These are phyloP conservation scores for Trichomalopsis sarcophagae DNA, from an alignment of 1,140 invertebrate species.

Conservation along the genomic window DNA sequence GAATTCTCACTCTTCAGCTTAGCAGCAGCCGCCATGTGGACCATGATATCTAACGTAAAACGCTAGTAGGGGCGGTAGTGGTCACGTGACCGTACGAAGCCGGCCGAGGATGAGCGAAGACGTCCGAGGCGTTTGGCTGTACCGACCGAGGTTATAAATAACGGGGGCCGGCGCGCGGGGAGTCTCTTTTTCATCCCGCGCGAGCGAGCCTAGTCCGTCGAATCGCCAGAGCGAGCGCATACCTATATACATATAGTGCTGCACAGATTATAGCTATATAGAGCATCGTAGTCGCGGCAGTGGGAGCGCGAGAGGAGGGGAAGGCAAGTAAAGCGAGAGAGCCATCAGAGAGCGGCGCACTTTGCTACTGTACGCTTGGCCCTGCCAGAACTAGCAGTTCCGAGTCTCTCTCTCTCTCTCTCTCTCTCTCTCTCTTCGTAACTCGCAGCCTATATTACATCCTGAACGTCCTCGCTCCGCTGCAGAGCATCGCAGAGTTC, in stretches of 20 bases:
- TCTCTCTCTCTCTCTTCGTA: too few species aligned
- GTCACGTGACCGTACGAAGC: constrained; percentile 55
- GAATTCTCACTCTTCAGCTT: background rate
- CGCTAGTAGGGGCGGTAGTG: constrained; percentile 11
- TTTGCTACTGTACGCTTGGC: constrained; percentile 55
- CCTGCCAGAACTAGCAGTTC: background rate
- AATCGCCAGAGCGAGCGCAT: constrained; percentile 56
- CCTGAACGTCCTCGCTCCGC: background rate
- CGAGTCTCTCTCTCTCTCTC: too few species aligned
- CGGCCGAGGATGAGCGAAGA: constrained; percentile 38
- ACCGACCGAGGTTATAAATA: constrained; percentile 69
- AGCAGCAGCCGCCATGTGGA: background rate
- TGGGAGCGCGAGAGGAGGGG: background rate
- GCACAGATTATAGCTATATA: constrained; percentile 42
- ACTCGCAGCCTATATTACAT: too few species aligned
- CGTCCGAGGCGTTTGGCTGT: constrained; percentile 53
- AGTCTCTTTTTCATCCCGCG: constrained; percentile 69
- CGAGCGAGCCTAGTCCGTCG: constrained; percentile 44
- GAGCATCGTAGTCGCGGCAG: background rate
- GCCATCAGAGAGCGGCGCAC: constrained; percentile 56
- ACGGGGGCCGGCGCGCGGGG: constrained; percentile 57
- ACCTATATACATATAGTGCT: constrained; percentile 6
- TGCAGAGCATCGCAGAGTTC: background rate
- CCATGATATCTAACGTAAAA: background rate
- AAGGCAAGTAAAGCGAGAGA: constrained; percentile 13